phyloP scores from a whole-genome alignment of 2,888 invertebrate genomes.

The Polyommatus iphigenia region DNA sequence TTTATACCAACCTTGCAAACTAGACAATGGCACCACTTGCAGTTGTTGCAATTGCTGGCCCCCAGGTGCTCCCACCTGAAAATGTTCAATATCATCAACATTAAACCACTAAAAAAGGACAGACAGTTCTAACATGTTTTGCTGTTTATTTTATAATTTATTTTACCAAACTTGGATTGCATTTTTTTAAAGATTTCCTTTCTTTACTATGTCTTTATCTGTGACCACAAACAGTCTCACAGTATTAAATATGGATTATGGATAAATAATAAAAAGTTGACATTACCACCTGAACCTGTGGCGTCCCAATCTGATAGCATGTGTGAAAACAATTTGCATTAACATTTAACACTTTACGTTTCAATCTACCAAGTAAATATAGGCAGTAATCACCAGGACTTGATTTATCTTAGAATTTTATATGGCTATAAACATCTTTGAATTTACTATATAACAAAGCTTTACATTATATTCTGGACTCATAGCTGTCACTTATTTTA shows the following conservation, averaged over 20 bases:
- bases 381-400: neutral
- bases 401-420: too few relatives aligned
- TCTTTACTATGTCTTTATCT: too few relatives aligned
- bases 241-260: neutral
- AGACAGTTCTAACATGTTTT: too few relatives aligned
- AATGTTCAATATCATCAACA: neutral
- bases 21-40: conserved; percentile 87
- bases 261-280: conserved; percentile 37
- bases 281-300: conserved; percentile 75
- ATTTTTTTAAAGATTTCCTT: too few relatives aligned
- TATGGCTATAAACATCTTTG: too few relatives aligned
- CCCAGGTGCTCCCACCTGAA: conserved; percentile 82
- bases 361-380: neutral
- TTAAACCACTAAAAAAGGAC: neutral
- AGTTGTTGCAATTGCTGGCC: conserved; percentile 84
- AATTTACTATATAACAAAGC: too few relatives aligned
- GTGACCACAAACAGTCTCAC: too few relatives aligned
- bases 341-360: conserved; percentile 14
- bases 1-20: conserved; percentile 71
- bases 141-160: too few relatives aligned
- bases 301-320: conserved; percentile 71
- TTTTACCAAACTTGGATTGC: too few relatives aligned
- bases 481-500: too few relatives aligned
- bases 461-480: too few relatives aligned
- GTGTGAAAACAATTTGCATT: conserved; percentile 42